Evolutionary conservation across 2,113 vertebrate species (phyloP).

Genomic region (Pica pica): DNA sequence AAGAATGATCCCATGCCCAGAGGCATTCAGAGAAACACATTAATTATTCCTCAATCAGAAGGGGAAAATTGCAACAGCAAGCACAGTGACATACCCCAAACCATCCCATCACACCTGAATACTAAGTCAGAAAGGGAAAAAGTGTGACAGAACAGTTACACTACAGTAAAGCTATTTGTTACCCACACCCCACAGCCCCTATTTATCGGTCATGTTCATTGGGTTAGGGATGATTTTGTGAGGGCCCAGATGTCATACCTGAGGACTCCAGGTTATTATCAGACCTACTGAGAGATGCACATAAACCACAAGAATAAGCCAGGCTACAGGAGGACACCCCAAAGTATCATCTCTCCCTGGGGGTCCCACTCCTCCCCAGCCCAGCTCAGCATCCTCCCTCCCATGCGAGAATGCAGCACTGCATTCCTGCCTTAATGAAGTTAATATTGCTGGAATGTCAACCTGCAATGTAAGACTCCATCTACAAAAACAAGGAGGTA

Average conservation of each 20-base stretch:
- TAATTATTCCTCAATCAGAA: neutral
- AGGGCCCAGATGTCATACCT: neutral
- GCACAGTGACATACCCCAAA: accelerated
- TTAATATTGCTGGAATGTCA: constrained; percentile 83
- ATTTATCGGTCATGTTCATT: neutral
- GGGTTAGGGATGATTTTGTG: neutral
- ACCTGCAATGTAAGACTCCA: constrained; percentile 69
- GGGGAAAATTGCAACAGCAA: neutral
- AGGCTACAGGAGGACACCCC: neutral
- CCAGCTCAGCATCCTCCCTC: neutral
- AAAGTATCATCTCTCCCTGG: neutral
- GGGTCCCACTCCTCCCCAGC: neutral
- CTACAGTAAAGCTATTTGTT: neutral
- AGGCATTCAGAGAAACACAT: neutral
- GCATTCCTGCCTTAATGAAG: constrained; percentile 88
- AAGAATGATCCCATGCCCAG: neutral
- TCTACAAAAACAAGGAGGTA: constrained; percentile 75
- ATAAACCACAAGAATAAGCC: neutral
- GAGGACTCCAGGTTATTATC: neutral
- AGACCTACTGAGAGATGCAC: neutral
- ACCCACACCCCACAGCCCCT: neutral
- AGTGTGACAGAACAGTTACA: neutral
- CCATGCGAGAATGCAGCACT: constrained; percentile 70
- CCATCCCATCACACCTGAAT: neutral
- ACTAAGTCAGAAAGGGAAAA: neutral